These are phyloP conservation scores for Acrocephalus arundinaceus DNA, from an alignment of 2,113 vertebrate genomes.

Conservation along the genomic window DNA sequence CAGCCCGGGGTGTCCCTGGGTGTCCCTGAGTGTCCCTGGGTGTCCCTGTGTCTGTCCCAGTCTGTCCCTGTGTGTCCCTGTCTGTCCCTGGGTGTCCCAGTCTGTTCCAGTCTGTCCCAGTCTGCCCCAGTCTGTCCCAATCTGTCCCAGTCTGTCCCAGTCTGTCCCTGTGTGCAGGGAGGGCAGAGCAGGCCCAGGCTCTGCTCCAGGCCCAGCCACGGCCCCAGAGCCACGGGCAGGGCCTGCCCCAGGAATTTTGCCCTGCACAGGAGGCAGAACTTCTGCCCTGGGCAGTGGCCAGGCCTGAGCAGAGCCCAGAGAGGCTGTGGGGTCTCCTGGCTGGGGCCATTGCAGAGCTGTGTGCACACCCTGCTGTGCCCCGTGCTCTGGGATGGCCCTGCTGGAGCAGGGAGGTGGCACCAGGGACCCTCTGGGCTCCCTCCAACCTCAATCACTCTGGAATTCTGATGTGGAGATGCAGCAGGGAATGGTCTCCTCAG, in stretches of 20 bases:
- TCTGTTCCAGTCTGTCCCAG: neutral
- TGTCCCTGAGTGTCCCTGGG: too few species aligned
- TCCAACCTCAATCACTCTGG: rapidly evolving
- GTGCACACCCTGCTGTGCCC: neutral
- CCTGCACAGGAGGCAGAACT: too few species aligned
- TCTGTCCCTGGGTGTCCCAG: too few species aligned
- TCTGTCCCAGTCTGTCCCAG: neutral
- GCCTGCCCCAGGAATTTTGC: neutral
- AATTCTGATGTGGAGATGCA: neutral
- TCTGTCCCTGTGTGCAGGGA: neutral
- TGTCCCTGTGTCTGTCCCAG: neutral
- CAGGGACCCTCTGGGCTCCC: neutral
- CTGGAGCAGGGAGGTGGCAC: neutral
- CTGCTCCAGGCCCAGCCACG: neutral
- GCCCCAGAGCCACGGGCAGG: neutral
- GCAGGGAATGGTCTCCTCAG: neutral
- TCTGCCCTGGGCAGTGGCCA: too few species aligned
- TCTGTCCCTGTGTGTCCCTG: neutral
- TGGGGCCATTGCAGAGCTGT: neutral
- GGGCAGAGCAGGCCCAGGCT: neutral
- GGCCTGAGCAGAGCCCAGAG: too few species aligned
- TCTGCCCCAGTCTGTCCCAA: too few species aligned
- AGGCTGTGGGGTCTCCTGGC: too few species aligned
- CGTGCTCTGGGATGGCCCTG: neutral
- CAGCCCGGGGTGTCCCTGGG: neutral